Conservation (phyloP, 2,797 vertebrate genomes). For the Psittacula echo region DNA sequence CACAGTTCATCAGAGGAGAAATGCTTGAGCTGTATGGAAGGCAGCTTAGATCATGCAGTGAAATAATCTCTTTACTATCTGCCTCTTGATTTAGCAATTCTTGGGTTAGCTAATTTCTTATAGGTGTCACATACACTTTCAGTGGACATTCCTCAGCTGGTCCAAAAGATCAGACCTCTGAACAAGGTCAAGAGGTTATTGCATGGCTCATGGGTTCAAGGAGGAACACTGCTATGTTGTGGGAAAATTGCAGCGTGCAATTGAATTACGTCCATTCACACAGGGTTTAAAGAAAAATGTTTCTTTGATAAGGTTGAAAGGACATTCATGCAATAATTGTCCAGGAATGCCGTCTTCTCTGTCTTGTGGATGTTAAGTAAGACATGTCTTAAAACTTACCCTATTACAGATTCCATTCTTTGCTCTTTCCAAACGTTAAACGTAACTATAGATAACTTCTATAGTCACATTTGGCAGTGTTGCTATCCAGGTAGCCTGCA, state of each 20-base stretch:
- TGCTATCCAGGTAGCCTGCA: constrained; percentile 12
- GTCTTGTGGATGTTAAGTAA: background rate
- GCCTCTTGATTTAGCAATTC: background rate
- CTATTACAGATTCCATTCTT: background rate
- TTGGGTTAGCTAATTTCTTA: background rate
- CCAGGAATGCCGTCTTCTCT: background rate
- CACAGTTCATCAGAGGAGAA: background rate
- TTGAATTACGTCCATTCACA: background rate
- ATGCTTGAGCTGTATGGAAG: background rate
- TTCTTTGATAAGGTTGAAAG: background rate
- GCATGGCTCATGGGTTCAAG: rapidly evolving
- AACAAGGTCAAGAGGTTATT: background rate
- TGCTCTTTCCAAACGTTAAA: background rate
- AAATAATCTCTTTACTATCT: background rate
- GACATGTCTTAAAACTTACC: background rate
- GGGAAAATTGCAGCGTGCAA: background rate
- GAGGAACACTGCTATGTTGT: background rate
- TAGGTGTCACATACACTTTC: background rate
- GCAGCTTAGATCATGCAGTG: background rate
- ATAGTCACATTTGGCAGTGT: background rate
- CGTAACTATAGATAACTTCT: constrained; percentile 1
- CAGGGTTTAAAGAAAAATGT: background rate
- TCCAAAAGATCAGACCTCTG: background rate
- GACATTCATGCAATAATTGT: background rate
- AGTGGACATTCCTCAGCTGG: background rate